phyloP scores from a whole-genome alignment of 2,797 vertebrate species.

The Semaprochilodus insignis region DNA sequence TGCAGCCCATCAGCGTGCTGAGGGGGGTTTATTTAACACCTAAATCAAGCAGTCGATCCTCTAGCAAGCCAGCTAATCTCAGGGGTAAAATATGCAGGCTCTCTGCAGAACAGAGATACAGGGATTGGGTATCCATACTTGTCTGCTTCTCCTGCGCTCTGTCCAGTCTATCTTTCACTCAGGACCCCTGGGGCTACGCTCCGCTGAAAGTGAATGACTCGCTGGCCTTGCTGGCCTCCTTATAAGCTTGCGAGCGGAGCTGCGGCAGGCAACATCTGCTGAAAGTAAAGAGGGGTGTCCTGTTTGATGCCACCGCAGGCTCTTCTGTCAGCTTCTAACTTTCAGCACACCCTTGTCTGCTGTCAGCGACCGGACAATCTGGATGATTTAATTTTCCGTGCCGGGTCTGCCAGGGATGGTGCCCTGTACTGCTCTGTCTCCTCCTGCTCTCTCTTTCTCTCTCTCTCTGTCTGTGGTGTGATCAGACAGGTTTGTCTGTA shows the following conservation, averaged over 20 bases:
- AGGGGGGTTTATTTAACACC: slow-evolving; percentile 34
- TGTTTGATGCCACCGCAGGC: slow-evolving; percentile 49
- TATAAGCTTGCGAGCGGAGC: slow-evolving; percentile 22
- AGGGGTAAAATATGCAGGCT: slow-evolving; percentile 39
- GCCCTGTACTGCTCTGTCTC: not conserved
- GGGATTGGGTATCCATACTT: slow-evolving; percentile 28
- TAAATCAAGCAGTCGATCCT: slow-evolving; percentile 57
- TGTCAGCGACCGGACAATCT: slow-evolving; percentile 68
- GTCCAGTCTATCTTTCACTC: slow-evolving; percentile 56
- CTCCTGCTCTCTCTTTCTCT: slow-evolving; percentile 10
- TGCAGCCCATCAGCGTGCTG: slow-evolving; percentile 29
- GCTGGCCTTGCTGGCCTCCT: slow-evolving; percentile 15
- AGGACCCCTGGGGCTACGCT: slow-evolving; percentile 63
- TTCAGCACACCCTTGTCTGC: not conserved
- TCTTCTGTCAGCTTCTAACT: slow-evolving; percentile 55
- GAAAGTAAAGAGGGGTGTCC: slow-evolving; percentile 26
- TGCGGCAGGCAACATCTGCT: slow-evolving; percentile 15
- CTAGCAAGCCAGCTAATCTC: slow-evolving; percentile 38
- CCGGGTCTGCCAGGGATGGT: slow-evolving; percentile 54
- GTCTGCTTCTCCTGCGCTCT: slow-evolving; percentile 11
- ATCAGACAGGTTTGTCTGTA: not conserved
- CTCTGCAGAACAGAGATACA: slow-evolving; percentile 44
- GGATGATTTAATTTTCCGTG: slow-evolving; percentile 73
- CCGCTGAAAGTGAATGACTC: slow-evolving; percentile 63
- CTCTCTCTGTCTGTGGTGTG: not conserved